phyloP scores from a whole-genome alignment of 2,797 vertebrate genomes.

The Heteromormyrus szaboi region DNA sequence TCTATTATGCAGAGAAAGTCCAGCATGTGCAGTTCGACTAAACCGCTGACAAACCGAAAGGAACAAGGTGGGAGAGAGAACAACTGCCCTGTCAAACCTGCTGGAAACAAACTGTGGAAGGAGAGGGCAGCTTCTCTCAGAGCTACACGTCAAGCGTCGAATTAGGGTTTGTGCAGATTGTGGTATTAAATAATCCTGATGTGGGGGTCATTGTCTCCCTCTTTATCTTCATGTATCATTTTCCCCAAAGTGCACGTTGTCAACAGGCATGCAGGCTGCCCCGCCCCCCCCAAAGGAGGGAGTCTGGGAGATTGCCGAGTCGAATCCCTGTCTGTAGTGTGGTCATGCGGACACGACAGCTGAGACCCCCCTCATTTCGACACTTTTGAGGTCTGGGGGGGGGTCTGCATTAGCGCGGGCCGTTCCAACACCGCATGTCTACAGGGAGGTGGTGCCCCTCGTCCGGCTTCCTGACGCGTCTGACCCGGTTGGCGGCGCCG shows the following conservation, averaged over 20 bases:
- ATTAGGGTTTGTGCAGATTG: background rate
- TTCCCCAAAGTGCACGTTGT: background rate
- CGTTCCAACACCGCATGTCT: constrained; percentile 4
- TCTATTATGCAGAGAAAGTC: background rate
- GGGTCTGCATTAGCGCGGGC: background rate
- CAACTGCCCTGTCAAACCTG: background rate
- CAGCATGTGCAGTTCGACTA: background rate
- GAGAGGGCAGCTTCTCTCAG: background rate
- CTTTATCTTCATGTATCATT: background rate
- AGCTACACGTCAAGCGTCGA: background rate
- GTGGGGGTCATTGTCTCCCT: constrained; percentile 22
- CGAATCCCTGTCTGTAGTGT: constrained; percentile 31
- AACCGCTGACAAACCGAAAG: background rate
- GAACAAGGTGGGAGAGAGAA: background rate
- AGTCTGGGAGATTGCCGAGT: constrained; percentile 26
- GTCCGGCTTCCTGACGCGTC: background rate
- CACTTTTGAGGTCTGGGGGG: constrained; percentile 28
- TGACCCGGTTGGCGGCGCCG: background rate
- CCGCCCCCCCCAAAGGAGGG: constrained; percentile 25
- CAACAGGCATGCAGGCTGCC: background rate
- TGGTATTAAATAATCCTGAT: background rate
- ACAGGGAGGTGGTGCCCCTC: background rate
- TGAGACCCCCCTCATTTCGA: constrained; percentile 27
- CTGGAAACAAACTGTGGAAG: background rate
- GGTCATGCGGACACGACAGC: constrained; percentile 46